A percentile compares a stretch with the other conserved stretches of the same genome.
These are phyloP conservation scores for Clivina fossor DNA, from an alignment of 2,888 invertebrate species.

Conservation along the genomic window DNA sequence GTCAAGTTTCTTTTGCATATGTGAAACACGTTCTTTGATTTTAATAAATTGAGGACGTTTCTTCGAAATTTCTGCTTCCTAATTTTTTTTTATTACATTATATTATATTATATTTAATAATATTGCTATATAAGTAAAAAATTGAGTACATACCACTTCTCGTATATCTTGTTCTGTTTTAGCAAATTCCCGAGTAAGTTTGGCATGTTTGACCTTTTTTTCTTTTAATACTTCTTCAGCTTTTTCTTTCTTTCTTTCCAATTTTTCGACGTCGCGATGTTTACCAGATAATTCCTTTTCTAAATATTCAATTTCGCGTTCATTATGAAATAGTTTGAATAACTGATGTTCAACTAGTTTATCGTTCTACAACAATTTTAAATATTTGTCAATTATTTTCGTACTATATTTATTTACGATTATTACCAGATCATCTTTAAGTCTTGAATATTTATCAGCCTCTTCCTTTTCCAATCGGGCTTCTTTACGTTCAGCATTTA, in stretches of 20 bases:
- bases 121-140: too few relatives aligned
- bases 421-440: slow-evolving; percentile 87
- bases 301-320: slow-evolving; percentile 81
- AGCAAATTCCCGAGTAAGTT: slow-evolving; percentile 82
- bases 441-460: slow-evolving; percentile 92
- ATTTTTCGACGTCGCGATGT: slow-evolving; percentile 77
- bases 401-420: not conserved
- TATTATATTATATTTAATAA: slow-evolving; percentile 4
- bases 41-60: slow-evolving; percentile 95
- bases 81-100: too few relatives aligned
- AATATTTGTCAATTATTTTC: slow-evolving; percentile 9
- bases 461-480: slow-evolving; percentile 98
- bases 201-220: slow-evolving; percentile 91
- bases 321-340: slow-evolving; percentile 93
- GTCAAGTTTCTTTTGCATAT: slow-evolving; percentile 93
- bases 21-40: slow-evolving; percentile 92
- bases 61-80: slow-evolving; percentile 93
- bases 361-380: slow-evolving; percentile 70
- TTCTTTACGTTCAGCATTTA: slow-evolving; percentile 97
- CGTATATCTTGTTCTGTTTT: slow-evolving; percentile 93
- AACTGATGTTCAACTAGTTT: slow-evolving; percentile 91
- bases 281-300: slow-evolving; percentile 81
- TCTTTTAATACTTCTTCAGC: slow-evolving; percentile 90
- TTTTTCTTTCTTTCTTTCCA: slow-evolving; percentile 82
- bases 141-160: slow-evolving; percentile 84